phyloP scores from a whole-genome alignment of 2,113 vertebrate species.

The Nibea albiflora region DNA sequence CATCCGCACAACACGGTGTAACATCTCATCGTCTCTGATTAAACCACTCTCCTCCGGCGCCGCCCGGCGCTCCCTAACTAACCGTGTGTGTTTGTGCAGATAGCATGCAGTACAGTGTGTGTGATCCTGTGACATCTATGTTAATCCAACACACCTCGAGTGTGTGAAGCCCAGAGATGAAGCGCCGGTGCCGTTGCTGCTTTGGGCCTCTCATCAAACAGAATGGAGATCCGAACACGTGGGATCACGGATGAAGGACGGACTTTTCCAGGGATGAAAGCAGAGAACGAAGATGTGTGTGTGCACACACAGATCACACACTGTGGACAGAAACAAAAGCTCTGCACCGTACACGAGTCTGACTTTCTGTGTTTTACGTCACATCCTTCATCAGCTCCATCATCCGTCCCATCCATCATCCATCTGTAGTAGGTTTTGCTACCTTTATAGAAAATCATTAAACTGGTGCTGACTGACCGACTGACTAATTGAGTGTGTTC shows the following conservation, averaged over 20 bases:
- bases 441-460: constrained; percentile 79
- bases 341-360: constrained; percentile 14
- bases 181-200: constrained; percentile 5
- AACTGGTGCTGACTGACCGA: constrained; percentile 66
- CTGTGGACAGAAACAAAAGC: constrained; percentile 27
- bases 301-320: constrained; percentile 11
- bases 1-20: constrained; percentile 1
- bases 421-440: constrained; percentile 65
- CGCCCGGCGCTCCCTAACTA: neutral
- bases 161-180: constrained; percentile 19
- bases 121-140: constrained; percentile 17
- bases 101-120: constrained; percentile 35
- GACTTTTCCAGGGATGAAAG: constrained; percentile 50
- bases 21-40: constrained; percentile 18
- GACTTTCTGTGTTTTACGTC: constrained; percentile 17
- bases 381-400: neutral
- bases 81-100: constrained; percentile 23
- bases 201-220: constrained; percentile 44
- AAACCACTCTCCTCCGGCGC: constrained; percentile 6
- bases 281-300: neutral
- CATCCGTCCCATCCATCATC: constrained; percentile 21
- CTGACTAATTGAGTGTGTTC: constrained; percentile 33
- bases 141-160: constrained; percentile 8
- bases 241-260: constrained; percentile 31
- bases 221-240: constrained; percentile 44